Conservation (phyloP, 2,113 vertebrate genomes). For the Oreamnos americanus region DNA sequence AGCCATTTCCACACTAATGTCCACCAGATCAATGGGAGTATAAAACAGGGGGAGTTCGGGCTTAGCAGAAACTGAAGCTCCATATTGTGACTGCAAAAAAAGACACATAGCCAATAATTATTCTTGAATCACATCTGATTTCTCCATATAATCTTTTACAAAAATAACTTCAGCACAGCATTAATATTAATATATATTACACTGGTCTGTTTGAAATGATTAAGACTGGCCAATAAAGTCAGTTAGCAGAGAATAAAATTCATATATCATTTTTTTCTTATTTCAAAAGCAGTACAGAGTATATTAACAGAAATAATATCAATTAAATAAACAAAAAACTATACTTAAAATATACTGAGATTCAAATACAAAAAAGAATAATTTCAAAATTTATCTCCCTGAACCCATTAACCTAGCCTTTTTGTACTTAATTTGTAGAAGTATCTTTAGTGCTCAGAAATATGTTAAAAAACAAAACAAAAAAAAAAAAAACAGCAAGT, state of each 20-base stretch:
- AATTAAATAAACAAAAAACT: conserved; percentile 10
- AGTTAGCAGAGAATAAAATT: background rate
- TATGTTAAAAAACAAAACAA: background rate
- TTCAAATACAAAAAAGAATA: background rate
- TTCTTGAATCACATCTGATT: background rate
- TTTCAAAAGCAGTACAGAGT: background rate
- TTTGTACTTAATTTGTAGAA: conserved; percentile 14
- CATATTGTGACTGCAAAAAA: conserved; percentile 82
- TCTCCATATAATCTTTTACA: background rate
- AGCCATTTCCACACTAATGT: conserved; percentile 90
- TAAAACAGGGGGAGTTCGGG: conserved; percentile 90
- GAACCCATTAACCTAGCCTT: background rate
- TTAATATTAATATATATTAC: background rate
- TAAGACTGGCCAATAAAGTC: background rate
- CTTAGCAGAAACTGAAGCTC: conserved; percentile 76
- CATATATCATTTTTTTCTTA: background rate
- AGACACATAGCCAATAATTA: background rate
- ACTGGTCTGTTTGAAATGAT: background rate
- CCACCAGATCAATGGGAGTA: conserved; percentile 89
- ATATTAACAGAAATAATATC: background rate
- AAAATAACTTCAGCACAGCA: background rate
- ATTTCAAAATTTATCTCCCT: background rate
- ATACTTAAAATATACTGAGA: background rate
- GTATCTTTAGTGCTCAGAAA: background rate
- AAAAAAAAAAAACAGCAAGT: background rate